Evolutionary conservation across 2,797 vertebrate genomes (phyloP), one percentile per base, ranked within the genome.

Genomic region (Oryzias sinensis): DNA sequence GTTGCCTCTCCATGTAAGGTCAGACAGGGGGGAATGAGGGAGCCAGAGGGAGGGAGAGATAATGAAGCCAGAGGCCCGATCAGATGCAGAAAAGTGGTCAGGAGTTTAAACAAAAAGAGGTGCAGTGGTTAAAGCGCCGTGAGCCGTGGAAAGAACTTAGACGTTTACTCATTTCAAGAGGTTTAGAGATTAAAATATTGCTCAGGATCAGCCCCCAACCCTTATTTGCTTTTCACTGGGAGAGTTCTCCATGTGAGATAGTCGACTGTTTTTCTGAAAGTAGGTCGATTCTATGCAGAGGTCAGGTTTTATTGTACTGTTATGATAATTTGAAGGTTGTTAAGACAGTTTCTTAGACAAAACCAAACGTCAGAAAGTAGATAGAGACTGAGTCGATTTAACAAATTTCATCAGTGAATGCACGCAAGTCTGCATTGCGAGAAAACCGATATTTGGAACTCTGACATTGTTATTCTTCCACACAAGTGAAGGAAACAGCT

Each of bases 1-100:
- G 85, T 87, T 90, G 88, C 90, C 86, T 93, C 90, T 91, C 92
- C 92, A 91, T 93, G 90, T 93, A 93, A 92, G 92, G 92, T 90
- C 90, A 93, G 90, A 86, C 82, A 20, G 77, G 83, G 33, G 88
- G 82, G 87, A 90, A 73, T 72, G 76, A 88, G 82, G 71, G 75
- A 87, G 78, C 68, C 17, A 62, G 70, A 68, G 79, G 76, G 87
- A 84, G 81, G 86, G 83, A 83, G 81, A 88, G 87, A 90, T 90
- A 88, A 88, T 89, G 80, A 83, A 82, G 86, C 84, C 59, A 60
- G 65, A 82, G 71, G 77, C 83, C 82, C 91, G 89, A 93, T 92
- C 89, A 88, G 84, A 87, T 84, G 85, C 91, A 92, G 91, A 88
- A 78, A 78, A 76, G 66, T 46, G 43, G 76, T 78, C 68, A 62